A percentile compares a stretch with the other conserved stretches of the same genome.
phyloP scores from a whole-genome alignment of 2,888 invertebrate genomes.

The Tortricodes alternella region DNA sequence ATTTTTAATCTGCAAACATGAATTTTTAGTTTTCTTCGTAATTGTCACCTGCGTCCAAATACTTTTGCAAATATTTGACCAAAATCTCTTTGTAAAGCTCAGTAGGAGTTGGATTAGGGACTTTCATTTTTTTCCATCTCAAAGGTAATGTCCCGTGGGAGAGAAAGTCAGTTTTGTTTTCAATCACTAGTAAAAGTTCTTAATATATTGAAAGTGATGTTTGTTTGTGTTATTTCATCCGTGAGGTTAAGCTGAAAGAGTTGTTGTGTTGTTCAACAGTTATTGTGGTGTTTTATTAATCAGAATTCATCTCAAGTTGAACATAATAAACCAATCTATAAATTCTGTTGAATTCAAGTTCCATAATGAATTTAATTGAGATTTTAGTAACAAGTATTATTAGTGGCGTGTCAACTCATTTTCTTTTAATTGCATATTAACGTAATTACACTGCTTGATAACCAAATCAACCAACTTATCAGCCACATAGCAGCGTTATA shows the following conservation, averaged over 20 bases:
- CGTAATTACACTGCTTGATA: background rate
- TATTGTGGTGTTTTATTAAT: too few relatives aligned
- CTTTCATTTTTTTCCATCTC: conserved; percentile 42
- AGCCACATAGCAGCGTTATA: background rate
- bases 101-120: conserved; percentile 54
- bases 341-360: background rate
- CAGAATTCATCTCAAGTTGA: background rate
- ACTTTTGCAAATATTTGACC: conserved; percentile 29
- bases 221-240: background rate
- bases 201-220: conserved; percentile 7
- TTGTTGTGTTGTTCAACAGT: background rate
- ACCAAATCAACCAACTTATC: background rate
- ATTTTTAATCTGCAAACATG: too few relatives aligned
- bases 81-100: conserved; percentile 49
- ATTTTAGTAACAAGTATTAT: too few relatives aligned
- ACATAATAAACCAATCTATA: background rate
- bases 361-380: too few relatives aligned
- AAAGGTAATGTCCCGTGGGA: conserved; percentile 57
- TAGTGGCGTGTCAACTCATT: background rate
- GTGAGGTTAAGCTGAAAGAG: background rate
- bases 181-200: background rate
- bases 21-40: conserved; percentile 2
- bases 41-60: conserved; percentile 5
- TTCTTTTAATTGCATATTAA: background rate
- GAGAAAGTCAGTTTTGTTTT: conserved; percentile 39